A percentile compares a stretch with the other conserved stretches of the same genome.
phyloP scores from a whole-genome alignment of 2,888 invertebrate genomes.

The Lochmaea capreae region DNA sequence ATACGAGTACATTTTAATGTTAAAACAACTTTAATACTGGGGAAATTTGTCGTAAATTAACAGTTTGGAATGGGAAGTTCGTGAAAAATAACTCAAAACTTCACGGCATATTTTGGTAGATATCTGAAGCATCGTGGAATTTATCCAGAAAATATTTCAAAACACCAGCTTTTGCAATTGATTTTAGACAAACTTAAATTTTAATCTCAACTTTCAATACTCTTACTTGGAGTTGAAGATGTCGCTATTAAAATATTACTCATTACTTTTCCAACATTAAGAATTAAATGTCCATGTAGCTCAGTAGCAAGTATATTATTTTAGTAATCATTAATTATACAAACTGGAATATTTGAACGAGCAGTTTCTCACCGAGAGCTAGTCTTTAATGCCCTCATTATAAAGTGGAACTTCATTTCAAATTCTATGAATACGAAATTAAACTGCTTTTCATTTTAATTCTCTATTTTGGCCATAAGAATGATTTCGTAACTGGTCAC shows the following conservation, averaged over 20 bases:
- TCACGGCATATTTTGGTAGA: too few relatives aligned
- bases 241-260: too few relatives aligned
- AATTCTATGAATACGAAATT: constrained; percentile 9
- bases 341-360: constrained; percentile 6
- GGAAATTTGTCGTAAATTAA: not conserved
- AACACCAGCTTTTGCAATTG: too few relatives aligned
- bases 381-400: not conserved
- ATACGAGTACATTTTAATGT: not conserved
- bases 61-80: too few relatives aligned
- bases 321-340: not conserved
- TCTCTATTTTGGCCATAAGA: not conserved
- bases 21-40: not conserved
- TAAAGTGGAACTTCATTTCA: constrained; percentile 7
- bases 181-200: too few relatives aligned
- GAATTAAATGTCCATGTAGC: not conserved
- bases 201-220: not conserved
- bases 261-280: not conserved
- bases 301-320: not conserved
- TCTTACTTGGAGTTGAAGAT: too few relatives aligned
- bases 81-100: too few relatives aligned
- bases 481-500: not conserved
- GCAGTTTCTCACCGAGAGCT: not conserved
- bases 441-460: not conserved
- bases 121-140: too few relatives aligned
- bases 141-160: too few relatives aligned